Percentiles rank a stretch among this genome's conserved stretches.
phyloP scores from a whole-genome alignment of 2,113 vertebrate genomes.

The Nannospalax galili region DNA sequence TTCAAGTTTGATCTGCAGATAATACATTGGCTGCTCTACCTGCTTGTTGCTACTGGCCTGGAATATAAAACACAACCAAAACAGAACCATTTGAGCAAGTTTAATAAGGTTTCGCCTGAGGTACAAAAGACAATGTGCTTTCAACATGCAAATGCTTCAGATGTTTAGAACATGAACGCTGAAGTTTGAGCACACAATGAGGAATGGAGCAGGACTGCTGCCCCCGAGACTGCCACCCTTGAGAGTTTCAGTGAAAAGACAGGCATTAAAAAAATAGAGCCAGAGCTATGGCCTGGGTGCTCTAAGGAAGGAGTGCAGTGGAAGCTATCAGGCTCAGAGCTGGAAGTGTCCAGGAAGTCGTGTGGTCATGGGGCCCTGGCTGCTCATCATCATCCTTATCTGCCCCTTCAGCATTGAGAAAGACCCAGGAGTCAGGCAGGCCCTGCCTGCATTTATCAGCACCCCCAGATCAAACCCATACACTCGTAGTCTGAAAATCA shows the following conservation, averaged over 20 bases:
- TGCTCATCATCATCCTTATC: not conserved
- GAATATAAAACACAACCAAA: conserved; percentile 29
- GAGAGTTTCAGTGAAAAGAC: not conserved
- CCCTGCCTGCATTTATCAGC: not conserved
- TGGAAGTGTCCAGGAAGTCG: not conserved
- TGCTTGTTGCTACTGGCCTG: conserved; percentile 71
- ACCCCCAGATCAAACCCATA: not conserved
- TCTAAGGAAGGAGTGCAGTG: not conserved
- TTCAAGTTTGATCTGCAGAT: conserved; percentile 15
- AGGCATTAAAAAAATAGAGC: not conserved
- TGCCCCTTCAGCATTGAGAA: not conserved
- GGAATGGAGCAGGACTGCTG: not conserved
- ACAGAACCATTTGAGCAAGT: conserved; percentile 39
- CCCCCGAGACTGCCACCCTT: not conserved
- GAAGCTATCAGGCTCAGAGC: not conserved
- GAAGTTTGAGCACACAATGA: not conserved
- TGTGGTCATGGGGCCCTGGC: too few relatives aligned
- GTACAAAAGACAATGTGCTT: conserved; percentile 24
- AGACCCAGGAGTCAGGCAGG: not conserved
- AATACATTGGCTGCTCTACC: not conserved
- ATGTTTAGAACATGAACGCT: not conserved
- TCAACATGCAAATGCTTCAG: not conserved
- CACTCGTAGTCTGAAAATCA: not conserved
- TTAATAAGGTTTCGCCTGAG: conserved; percentile 61
- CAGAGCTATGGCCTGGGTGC: not conserved